Percentiles rank a stretch among this genome's conserved stretches.
Conservation (phyloP, 2,888 invertebrate genomes). For the Pachliopta kotzebuea region DNA sequence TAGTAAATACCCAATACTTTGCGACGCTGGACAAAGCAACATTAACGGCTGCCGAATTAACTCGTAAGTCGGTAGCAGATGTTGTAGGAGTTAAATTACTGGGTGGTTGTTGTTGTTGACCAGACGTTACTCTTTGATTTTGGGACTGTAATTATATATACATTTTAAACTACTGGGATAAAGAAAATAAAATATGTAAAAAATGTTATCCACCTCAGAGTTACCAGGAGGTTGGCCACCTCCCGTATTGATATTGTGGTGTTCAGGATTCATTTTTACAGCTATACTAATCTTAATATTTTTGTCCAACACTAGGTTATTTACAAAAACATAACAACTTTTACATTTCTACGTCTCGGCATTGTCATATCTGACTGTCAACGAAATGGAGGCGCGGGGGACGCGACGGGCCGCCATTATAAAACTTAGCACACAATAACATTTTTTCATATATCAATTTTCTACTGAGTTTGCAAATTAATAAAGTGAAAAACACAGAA, state of each 20-base stretch:
- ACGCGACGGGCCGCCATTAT: conserved; percentile 85
- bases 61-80: conserved; percentile 82
- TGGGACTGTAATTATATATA: conserved; percentile 59
- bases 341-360: conserved; percentile 69
- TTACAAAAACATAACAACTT: conserved; percentile 68
- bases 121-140: conserved; percentile 62
- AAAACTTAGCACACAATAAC: conserved; percentile 79
- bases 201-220: conserved; percentile 72
- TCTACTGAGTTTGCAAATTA: conserved; percentile 34
- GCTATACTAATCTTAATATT: conserved; percentile 45
- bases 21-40: conserved; percentile 88
- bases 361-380: conserved; percentile 83
- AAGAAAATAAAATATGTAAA: conserved; percentile 29
- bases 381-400: conserved; percentile 83
- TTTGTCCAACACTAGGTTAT: conserved; percentile 52
- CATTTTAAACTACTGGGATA: conserved; percentile 41
- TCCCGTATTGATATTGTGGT: conserved; percentile 80
- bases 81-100: conserved; percentile 73
- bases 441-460: conserved; percentile 53
- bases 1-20: conserved; percentile 92
- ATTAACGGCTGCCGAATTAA: conserved; percentile 83
- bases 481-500: conserved; percentile 29
- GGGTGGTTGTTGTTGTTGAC: conserved; percentile 55
- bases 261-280: conserved; percentile 74
- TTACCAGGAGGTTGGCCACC: conserved; percentile 79